Conservation (phyloP, 2,888 invertebrate species). For the Agrilus mali region DNA sequence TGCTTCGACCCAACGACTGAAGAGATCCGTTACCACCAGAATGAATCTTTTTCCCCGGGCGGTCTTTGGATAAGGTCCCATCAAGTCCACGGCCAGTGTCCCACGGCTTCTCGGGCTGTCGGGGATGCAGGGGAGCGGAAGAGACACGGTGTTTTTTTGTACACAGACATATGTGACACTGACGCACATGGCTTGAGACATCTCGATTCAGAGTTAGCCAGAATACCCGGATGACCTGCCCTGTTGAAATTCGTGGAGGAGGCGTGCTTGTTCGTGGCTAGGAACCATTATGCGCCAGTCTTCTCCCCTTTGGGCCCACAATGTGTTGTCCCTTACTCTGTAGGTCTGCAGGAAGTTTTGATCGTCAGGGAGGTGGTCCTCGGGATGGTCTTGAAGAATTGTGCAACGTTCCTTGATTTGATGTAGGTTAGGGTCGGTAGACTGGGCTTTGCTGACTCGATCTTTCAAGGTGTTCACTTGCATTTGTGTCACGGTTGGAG, state of each 20-base stretch:
- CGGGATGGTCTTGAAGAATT: too few relatives aligned
- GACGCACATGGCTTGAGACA: constrained; percentile 14
- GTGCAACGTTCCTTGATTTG: too few relatives aligned
- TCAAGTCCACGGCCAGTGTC: constrained; percentile 7
- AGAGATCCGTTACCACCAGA: constrained; percentile 14
- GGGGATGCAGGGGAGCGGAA: constrained; percentile 5
- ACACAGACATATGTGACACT: constrained; percentile 5
- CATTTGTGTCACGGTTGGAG: background rate
- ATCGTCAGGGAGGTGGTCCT: too few relatives aligned
- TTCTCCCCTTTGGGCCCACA: background rate
- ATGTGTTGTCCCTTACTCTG: background rate
- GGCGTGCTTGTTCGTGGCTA: background rate
- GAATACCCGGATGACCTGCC: constrained; percentile 15
- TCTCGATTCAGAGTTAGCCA: constrained; percentile 7
- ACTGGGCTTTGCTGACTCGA: background rate
- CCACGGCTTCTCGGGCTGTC: too few relatives aligned
- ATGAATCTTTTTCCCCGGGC: constrained; percentile 7
- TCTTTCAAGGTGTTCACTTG: background rate
- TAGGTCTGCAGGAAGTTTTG: background rate
- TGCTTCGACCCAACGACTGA: constrained; percentile 16
- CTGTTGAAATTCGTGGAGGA: constrained; percentile 7
- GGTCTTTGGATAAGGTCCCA: constrained; percentile 8
- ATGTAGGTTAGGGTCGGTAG: too few relatives aligned
- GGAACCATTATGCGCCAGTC: background rate
- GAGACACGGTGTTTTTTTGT: constrained; percentile 4